Evolutionary conservation across 2,113 vertebrate species (phyloP), one percentile per base, ranked within the genome.

Genomic region (Etia nguti): DNA sequence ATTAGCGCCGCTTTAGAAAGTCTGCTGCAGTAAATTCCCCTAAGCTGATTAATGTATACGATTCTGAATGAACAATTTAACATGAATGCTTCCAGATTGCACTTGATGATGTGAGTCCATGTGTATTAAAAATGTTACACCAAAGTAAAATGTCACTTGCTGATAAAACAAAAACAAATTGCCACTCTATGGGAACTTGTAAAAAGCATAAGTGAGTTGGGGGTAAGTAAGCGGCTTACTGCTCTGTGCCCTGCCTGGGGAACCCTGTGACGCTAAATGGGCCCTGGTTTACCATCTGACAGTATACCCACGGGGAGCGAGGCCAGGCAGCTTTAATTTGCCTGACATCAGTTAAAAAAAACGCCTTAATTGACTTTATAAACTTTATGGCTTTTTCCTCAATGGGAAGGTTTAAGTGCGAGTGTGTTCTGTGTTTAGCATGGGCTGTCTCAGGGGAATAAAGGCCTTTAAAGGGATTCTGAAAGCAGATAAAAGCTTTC

Each of bases 331-430:
- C 90, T 92, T 94, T 91, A 89, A 94, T 94, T 94, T 92, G 92
- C 90, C 85, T 87, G 91, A 84, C 93, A 93, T 94, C 91, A 86
- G 85, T 92, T 92, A 15, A 84, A 91, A 91, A 36, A 87, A 89
- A 90, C 88, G 38, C 85, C 89, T 92, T 94, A 95, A 96, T 95
- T 94, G 92, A 94, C 93, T 93, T 94, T 89, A 88, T 93, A 94
- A 95, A 96, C 90, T 93, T 95, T 89, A 90, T 86, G 70, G 88
- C 91, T 91, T 92, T 92, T 92, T 88, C 84, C 92, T 93, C 90
- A 91, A 88, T 59, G 81, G 94, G 89, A 92, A 82, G 89, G 79
- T 92, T 92, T 93, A 95, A 95, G 92, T 94, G 93, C 82, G 87
- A 80, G 89, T 62, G 86, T 87, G 89, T 80, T 90, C 79, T 56